phyloP scores from a whole-genome alignment of 2,888 invertebrate genomes.

The Sacculina carcini region DNA sequence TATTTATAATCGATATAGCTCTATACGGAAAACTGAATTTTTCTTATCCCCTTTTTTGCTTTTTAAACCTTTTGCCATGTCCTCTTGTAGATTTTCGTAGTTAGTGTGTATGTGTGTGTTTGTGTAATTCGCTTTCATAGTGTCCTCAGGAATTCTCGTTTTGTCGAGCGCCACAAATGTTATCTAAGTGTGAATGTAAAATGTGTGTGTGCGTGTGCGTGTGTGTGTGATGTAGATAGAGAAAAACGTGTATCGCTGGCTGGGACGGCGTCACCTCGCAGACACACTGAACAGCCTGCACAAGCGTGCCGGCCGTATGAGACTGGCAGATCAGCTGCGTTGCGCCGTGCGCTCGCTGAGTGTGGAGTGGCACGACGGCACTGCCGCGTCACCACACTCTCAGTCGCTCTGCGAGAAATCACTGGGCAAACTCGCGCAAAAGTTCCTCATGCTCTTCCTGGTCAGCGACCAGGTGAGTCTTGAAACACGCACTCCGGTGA shows the following conservation, averaged over 20 bases:
- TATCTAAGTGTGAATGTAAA: no score
- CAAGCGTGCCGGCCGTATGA: slow-evolving; percentile 29
- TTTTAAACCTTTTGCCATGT: no score
- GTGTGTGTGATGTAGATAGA: slow-evolving; percentile 16
- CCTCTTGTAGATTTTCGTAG: no score
- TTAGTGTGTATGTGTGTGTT: no score
- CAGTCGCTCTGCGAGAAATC: slow-evolving; percentile 29
- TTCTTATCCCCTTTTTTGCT: no score
- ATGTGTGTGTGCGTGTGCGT: no score
- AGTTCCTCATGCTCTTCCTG: slow-evolving; percentile 41
- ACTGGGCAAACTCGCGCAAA: slow-evolving; percentile 37
- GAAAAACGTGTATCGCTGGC: slow-evolving; percentile 42
- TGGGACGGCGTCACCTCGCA: slow-evolving; percentile 32
- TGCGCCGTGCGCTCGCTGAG: neutral
- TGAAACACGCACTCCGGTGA: no score
- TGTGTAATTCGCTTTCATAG: no score
- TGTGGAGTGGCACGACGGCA: neutral
- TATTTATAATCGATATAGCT: no score
- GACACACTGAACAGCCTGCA: slow-evolving; percentile 33
- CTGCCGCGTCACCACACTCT: neutral
- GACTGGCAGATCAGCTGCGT: slow-evolving; percentile 19
- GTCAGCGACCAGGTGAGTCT: slow-evolving; percentile 19
- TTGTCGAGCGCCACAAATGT: no score
- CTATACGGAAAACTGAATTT: no score
- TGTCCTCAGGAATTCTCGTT: no score